Evolutionary conservation across 2,888 invertebrate genomes (phyloP).

Genomic region (Drosophila kanekoi): DNA sequence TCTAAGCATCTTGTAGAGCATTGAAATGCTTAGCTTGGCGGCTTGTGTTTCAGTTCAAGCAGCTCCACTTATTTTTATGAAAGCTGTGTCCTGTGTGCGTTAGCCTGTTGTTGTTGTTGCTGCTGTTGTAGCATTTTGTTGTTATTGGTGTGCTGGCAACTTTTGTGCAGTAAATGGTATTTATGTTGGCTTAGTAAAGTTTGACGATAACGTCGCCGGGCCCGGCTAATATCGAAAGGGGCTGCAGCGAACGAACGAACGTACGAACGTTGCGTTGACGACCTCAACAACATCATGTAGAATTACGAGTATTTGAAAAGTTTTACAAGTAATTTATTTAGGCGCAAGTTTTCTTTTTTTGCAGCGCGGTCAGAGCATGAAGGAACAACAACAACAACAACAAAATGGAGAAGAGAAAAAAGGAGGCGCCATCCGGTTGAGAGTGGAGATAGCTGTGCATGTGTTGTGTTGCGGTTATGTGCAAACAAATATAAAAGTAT

Average conservation of each 20-base stretch:
- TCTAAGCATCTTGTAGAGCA: slow-evolving; percentile 18
- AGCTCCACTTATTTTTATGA: slow-evolving; percentile 66
- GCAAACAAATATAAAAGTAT: slow-evolving; percentile 79
- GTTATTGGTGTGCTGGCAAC: slow-evolving; percentile 61
- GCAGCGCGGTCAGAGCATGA: slow-evolving; percentile 64
- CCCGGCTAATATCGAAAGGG: slow-evolving; percentile 53
- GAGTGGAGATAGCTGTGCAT: slow-evolving; percentile 48
- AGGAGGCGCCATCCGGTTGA: slow-evolving; percentile 29
- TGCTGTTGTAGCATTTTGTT: slow-evolving; percentile 13
- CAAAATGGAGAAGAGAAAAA: too few species aligned
- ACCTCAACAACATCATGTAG: slow-evolving; percentile 80
- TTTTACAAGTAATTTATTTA: slow-evolving; percentile 81
- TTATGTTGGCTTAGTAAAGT: slow-evolving; percentile 80
- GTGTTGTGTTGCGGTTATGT: slow-evolving; percentile 77
- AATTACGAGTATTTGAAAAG: slow-evolving; percentile 81
- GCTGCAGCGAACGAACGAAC: slow-evolving; percentile 18
- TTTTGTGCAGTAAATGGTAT: slow-evolving; percentile 79
- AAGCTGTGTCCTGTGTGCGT: slow-evolving; percentile 40
- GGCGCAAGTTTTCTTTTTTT: slow-evolving; percentile 78
- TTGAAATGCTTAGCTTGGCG: slow-evolving; percentile 2
- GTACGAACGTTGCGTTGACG: slow-evolving; percentile 65
- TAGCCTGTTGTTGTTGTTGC: slow-evolving; percentile 12
- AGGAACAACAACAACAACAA: background rate
- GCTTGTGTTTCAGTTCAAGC: slow-evolving; percentile 18
- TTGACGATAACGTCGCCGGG: slow-evolving; percentile 67